Evolutionary conservation across 1,140 invertebrate species (phyloP), one percentile per base, ranked within the genome.

Genomic region (Copidosoma floridanum): DNA sequence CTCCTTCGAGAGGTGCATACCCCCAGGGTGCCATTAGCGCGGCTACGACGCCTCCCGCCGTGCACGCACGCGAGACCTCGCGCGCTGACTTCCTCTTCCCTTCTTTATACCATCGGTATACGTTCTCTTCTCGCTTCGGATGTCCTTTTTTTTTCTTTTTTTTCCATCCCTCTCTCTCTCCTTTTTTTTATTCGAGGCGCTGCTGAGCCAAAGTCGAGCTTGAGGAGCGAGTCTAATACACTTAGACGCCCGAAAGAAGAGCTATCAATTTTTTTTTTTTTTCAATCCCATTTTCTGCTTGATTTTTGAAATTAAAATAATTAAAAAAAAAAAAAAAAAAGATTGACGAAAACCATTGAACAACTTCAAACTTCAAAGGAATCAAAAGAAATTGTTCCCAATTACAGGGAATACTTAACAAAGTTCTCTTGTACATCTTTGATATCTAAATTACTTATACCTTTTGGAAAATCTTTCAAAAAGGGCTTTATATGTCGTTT

Each of bases 1-100:
- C 71, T 71, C 67, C 64, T 12, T 50, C 21, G 20, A 46, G 46
- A n/a, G 11, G 69, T 70, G 72, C 68, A 76, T 78, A 73, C 72
- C 78, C 75, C 78, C 67, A 76, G 78, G 76, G 78, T 79, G 71
- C 76, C 76, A 80, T 80, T 80, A 80, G 74, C 69, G 71, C 74
- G 78, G 51, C 35, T 21, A 37, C 46, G 40, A 44, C 35, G 44
- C 50, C 50, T 50, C 50, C 55, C 55, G 38, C 63, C 58, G 51
- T 47, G 60, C 64, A 60, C 63, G 61, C 65, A 62, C 66, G 60
- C 56, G 55, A 61, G 61, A 55, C 46, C 27, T 14, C 43, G 21
- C 46, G 44, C 35, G 8, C 47, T 54, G 35, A 68, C 65, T 66
- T 68, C 67, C 65, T 66, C 66, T 63, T 43, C 64, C 64, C 64